Evolutionary conservation across 92 coral and sea anemone genomes (phyloP).

Genomic region (Muricea muricata): DNA sequence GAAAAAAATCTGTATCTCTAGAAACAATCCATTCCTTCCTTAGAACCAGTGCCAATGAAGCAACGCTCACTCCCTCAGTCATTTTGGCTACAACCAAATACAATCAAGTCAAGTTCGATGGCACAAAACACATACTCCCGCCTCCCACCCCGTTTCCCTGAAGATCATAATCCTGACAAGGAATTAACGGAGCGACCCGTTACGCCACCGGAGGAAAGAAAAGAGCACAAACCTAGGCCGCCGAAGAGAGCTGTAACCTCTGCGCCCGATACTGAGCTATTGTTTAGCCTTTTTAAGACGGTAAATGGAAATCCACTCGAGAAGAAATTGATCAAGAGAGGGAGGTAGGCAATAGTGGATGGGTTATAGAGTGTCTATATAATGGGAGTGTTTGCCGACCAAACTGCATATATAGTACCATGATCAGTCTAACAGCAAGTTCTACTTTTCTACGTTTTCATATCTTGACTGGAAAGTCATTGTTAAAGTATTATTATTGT

Average conservation of each 20-base stretch:
- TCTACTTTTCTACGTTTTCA: no score
- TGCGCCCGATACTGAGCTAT: slow-evolving; percentile 79
- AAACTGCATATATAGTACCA: no score
- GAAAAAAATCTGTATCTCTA: no score
- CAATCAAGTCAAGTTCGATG: slow-evolving; percentile 84
- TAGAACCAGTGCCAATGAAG: slow-evolving; percentile 97
- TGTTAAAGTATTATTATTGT: no score
- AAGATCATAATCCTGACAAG: slow-evolving; percentile 92
- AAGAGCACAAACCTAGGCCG: slow-evolving; percentile 72
- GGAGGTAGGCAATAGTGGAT: slow-evolving; percentile 75
- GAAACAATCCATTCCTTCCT: not conserved
- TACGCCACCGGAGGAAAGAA: slow-evolving; percentile 93
- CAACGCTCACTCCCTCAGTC: slow-evolving; percentile 96
- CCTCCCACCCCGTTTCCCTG: slow-evolving; percentile 85
- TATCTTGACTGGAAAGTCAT: no score
- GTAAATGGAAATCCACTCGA: slow-evolving; percentile 90
- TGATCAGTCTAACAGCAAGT: no score
- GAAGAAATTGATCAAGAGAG: slow-evolving; percentile 89
- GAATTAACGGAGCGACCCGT: slow-evolving; percentile 87
- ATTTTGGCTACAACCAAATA: slow-evolving; percentile 92
- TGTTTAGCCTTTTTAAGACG: slow-evolving; percentile 84
- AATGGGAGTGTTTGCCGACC: no score
- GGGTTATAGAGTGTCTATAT: not conserved
- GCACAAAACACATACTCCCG: slow-evolving; percentile 80
- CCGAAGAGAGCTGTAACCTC: slow-evolving; percentile 87